Evolutionary conservation across 2,113 vertebrate genomes (phyloP).

Genomic region (Trogon surrucura): DNA sequence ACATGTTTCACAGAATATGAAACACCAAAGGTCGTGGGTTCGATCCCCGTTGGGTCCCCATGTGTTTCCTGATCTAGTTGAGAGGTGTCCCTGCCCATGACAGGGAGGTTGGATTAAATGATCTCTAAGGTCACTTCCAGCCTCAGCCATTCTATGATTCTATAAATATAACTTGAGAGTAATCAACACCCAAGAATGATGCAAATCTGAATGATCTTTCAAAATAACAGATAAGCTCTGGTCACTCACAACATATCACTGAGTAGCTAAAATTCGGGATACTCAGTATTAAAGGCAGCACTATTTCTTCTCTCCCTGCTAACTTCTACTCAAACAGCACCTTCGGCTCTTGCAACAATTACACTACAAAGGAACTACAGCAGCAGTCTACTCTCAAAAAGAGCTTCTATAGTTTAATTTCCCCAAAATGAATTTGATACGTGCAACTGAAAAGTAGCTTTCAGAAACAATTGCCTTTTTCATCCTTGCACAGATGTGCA

Average conservation of each 20-base stretch:
- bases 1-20: background rate
- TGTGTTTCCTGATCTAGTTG: too few relatives aligned
- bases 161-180: background rate
- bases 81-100: too few relatives aligned
- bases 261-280: background rate
- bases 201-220: background rate
- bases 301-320: background rate
- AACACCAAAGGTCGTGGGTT: too few relatives aligned
- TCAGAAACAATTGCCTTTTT: background rate
- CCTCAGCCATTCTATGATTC: too few relatives aligned
- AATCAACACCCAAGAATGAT: background rate
- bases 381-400: background rate
- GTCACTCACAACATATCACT: background rate
- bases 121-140: too few relatives aligned
- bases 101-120: too few relatives aligned
- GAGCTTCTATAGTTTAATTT: background rate
- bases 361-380: background rate
- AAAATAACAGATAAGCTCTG: background rate
- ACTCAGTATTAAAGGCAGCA: background rate
- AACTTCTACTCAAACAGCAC: rapidly evolving
- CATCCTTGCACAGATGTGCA: background rate
- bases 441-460: background rate
- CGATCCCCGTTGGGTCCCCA: too few relatives aligned
- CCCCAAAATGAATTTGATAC: background rate
- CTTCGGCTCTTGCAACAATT: background rate